Percentiles rank a stretch among this genome's conserved stretches.
phyloP scores from a whole-genome alignment of 2,797 vertebrate species.

The Thripadectes ignobilis region DNA sequence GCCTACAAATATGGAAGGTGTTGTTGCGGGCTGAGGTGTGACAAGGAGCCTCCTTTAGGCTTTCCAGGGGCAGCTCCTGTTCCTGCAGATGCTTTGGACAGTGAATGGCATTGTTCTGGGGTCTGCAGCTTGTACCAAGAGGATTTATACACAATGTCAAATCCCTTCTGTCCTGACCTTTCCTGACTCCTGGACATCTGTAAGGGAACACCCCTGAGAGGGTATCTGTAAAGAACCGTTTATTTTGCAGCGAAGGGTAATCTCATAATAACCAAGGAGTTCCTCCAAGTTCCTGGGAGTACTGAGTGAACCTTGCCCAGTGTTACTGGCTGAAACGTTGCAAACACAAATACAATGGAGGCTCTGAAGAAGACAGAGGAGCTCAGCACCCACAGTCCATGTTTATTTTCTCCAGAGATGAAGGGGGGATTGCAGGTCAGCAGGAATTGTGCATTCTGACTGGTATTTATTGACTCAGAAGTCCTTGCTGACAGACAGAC shows the following conservation, averaged over 20 bases:
- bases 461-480: slow-evolving; percentile 82
- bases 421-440: slow-evolving; percentile 68
- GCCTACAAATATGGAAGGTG: not conserved
- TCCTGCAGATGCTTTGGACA: not conserved
- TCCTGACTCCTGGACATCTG: slow-evolving; percentile 39
- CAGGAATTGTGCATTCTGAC: slow-evolving; percentile 69
- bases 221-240: not conserved
- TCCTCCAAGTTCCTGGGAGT: slow-evolving; percentile 34
- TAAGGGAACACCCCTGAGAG: slow-evolving; percentile 8
- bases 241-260: slow-evolving; percentile 39
- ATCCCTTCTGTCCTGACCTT: slow-evolving; percentile 49
- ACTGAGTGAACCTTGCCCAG: not conserved
- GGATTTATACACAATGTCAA: not conserved
- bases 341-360: slow-evolving; percentile 66
- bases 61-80: not conserved
- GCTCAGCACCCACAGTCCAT: slow-evolving; percentile 52
- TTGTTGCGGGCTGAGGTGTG: not conserved
- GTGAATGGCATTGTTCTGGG: slow-evolving; percentile 32
- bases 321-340: slow-evolving; percentile 33
- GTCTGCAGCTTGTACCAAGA: not conserved
- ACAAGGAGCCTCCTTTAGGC: not conserved
- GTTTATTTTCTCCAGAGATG: slow-evolving; percentile 80
- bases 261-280: slow-evolving; percentile 45
- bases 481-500: slow-evolving; percentile 77
- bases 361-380: slow-evolving; percentile 58